Percentiles rank a stretch among this genome's conserved stretches.
These are phyloP conservation scores for Pangasius djambal DNA, from an alignment of 2,797 vertebrate species.

Conservation along the genomic window DNA sequence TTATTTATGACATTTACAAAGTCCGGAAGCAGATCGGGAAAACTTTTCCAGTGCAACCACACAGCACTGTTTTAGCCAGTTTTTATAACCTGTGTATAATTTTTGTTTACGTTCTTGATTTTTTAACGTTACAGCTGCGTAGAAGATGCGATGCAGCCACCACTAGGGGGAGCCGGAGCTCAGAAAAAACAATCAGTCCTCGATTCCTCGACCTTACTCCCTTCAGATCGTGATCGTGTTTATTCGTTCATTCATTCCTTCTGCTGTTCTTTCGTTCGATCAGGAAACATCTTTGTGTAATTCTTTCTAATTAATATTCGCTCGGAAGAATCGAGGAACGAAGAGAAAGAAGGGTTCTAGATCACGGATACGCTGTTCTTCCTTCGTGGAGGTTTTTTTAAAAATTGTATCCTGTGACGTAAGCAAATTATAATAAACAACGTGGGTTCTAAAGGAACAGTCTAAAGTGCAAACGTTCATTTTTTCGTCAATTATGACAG, in stretches of 20 bases:
- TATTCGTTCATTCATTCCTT: background rate
- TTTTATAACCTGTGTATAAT: background rate
- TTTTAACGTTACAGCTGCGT: too few species aligned
- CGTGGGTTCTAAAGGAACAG: background rate
- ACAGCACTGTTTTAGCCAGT: too few species aligned
- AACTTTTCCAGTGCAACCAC: too few species aligned
- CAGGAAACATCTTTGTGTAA: too few species aligned
- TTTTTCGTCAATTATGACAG: too few species aligned
- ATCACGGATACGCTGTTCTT: too few species aligned
- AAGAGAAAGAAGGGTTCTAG: too few species aligned
- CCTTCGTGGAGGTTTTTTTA: too few species aligned
- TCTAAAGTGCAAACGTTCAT: too few species aligned
- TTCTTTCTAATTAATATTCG: background rate
- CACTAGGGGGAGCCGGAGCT: background rate
- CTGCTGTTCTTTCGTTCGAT: background rate
- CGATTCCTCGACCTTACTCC: background rate
- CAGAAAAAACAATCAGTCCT: background rate
- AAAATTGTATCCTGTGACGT: too few species aligned
- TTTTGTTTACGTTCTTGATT: too few species aligned
- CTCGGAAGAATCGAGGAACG: background rate
- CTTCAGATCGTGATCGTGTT: background rate
- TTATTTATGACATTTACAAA: background rate
- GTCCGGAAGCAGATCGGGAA: too few species aligned
- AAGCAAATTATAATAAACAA: background rate
- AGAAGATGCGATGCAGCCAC: background rate